Base-by-base conservation (phyloP, 2,113 vertebrate genomes). In the Tichodroma muraria region DNA sequence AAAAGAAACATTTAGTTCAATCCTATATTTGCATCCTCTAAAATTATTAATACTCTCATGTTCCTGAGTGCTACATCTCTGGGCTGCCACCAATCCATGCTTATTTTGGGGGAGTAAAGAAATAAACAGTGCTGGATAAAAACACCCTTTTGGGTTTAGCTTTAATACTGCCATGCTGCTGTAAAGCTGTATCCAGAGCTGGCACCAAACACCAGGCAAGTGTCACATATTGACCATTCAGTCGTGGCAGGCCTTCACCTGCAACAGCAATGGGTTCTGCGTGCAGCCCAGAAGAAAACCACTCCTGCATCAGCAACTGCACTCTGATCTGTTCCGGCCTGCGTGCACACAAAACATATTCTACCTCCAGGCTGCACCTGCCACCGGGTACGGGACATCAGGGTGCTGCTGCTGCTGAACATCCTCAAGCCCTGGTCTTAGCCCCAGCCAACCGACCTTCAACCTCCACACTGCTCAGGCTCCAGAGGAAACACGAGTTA, bases 321-420 rank as follows among this genome's bases (percentile, higher is more conserved):
- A 6, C n/a, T 28, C 69, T 45, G 33, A 13, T 9, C 37, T 12
- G 22, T 6, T 40, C 80, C 19, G 30, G 14, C 22, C 52, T 17
- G 5, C 9, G 4, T 0, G 42, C 50, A 30, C 68, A 19, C 21
- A 16, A 12, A 57, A n/a, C 1, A 8, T 0, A 3, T 0, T 37
- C n/a, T 28, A 9, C 31, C 33, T 22, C 30, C 9, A 13, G 33
- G 57, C 44, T 33, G 42, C 65, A 33, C 6, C 60, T 33, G 64
- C 33, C 73, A 37, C 31, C 20, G 3, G 42, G 28, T 50, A 38
- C 1, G 5, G 40, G 27, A 28, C 44, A n/a, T 2, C 60, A 3
- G 30, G 20, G 24, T 20, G 18, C 10, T 27, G 49, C 44, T 20
- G 19, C 59, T 40, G 31, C 68, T 33, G 69, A 68, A n/a, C 45